Evolutionary conservation across 2,797 vertebrate species (phyloP), one percentile per base, ranked within the genome.

Genomic region (Xerus rutilus): DNA sequence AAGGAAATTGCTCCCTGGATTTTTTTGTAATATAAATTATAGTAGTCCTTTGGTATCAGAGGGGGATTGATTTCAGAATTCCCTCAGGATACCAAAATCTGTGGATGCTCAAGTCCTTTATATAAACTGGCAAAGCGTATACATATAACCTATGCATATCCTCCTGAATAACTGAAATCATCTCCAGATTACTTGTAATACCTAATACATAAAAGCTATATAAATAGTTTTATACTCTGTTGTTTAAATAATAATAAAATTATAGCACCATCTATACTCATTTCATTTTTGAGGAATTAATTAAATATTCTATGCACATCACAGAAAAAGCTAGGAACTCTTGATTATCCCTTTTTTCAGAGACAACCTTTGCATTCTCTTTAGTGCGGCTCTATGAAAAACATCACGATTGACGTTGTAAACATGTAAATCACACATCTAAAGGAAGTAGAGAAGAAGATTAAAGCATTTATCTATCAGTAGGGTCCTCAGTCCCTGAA

Each of bases 211-310:
- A 65, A 32, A 28, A 30, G 14, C 28, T 65, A 65, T 65, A 11
- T 15, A 65, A 65, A 32, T 32, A 32, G 12, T 65, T 32, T 32
- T 32, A 28, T 28, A 30, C 23, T 64, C 12, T 65, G 13, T 65
- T 65, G 64, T 32, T 65, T 65, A 65, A 13, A 30, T 13, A 32
- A 65, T 65, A 32, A 65, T 32, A 39, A 39, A 39, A 39, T 39
- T 2, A 39, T 39, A 32, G 52, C 15, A 35, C 52, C 52, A 54
- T 35, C 76, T 54, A 49, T 52, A 21, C 28, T 88, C 67, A 64
- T 64, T 52, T 78, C 7, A 89, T 85, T 93, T 90, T 69, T 89
- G 20, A 78, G 86, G 81, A 74, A 35, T 43, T 69, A 86, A 62
- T 87, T 35, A 79, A 30, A 85, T 89, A n/a, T n/a, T 86, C 67